Conservation (phyloP, 1,140 invertebrate genomes). For the Phthorimaea operculella region DNA sequence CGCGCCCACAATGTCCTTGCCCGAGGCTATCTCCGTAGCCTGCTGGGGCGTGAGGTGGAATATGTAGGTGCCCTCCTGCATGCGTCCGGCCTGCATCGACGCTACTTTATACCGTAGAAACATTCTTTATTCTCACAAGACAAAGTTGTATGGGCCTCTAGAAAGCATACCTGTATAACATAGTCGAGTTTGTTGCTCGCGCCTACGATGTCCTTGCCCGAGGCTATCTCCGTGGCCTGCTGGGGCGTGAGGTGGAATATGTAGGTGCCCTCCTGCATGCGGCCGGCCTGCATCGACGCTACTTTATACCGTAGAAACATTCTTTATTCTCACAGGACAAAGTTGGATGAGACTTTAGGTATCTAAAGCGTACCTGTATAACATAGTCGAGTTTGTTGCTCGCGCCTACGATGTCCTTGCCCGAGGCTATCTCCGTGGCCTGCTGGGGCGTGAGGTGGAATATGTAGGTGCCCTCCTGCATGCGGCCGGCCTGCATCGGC, state of each 20-base stretch:
- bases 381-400: constrained; percentile 66
- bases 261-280: constrained; percentile 87
- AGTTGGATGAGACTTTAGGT: too few relatives aligned
- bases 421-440: constrained; percentile 86
- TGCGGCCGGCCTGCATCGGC: constrained; percentile 77
- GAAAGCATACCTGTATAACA: too few relatives aligned
- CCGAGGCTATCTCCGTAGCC: constrained; percentile 86
- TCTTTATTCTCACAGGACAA: too few relatives aligned
- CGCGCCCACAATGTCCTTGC: constrained; percentile 74
- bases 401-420: constrained; percentile 74
- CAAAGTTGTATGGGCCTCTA: too few relatives aligned
- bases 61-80: constrained; percentile 87
- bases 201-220: constrained; percentile 77
- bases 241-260: constrained; percentile 92
- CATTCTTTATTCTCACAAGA: too few relatives aligned
- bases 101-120: too few relatives aligned
- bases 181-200: constrained; percentile 64
- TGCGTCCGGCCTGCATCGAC: constrained; percentile 77
- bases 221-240: constrained; percentile 89
- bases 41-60: constrained; percentile 95
- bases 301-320: too few relatives aligned
- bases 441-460: constrained; percentile 95
- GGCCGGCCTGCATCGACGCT: constrained; percentile 76
- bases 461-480: constrained; percentile 87
- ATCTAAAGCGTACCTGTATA: too few relatives aligned